Percentiles rank a stretch among this genome's conserved stretches.
phyloP scores from a whole-genome alignment of 2,888 invertebrate genomes.

The Aleiodes testaceus region DNA sequence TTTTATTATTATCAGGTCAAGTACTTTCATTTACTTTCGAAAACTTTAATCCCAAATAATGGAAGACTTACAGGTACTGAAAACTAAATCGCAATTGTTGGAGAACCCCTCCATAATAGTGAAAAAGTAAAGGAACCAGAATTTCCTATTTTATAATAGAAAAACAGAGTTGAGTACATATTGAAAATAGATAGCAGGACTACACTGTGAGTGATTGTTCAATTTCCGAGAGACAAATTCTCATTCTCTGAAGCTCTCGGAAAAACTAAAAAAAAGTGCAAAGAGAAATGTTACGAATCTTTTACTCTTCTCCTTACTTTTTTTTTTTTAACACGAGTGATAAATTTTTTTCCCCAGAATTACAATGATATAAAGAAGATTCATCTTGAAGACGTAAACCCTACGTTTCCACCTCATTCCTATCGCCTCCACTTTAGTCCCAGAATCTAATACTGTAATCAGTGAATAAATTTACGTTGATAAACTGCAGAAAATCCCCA shows the following conservation, averaged over 20 bases:
- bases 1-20: constrained; percentile 27
- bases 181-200: constrained; percentile 27
- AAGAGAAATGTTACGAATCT: constrained; percentile 1
- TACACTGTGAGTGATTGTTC: constrained; percentile 4
- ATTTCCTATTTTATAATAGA: neutral
- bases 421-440: constrained; percentile 29
- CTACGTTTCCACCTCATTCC: neutral
- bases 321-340: constrained; percentile 29
- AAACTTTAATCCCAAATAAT: constrained; percentile 34
- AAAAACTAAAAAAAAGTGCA: neutral
- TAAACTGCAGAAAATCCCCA: constrained; percentile 23
- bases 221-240: constrained; percentile 9
- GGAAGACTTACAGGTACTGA: constrained; percentile 5
- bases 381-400: constrained; percentile 34
- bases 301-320: neutral
- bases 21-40: constrained; percentile 33
- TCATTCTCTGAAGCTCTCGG: neutral
- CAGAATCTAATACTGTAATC: constrained; percentile 46
- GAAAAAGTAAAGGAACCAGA: constrained; percentile 23
- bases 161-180: constrained; percentile 54
- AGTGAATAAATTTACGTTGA: constrained; percentile 46
- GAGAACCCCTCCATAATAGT: neutral
- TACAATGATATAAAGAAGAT: constrained; percentile 14
- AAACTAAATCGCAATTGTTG: constrained; percentile 6
- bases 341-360: constrained; percentile 47